Evolutionary conservation across 2,888 invertebrate genomes (phyloP), one percentile per base, ranked within the genome.

Genomic region (Meta bourneti): DNA sequence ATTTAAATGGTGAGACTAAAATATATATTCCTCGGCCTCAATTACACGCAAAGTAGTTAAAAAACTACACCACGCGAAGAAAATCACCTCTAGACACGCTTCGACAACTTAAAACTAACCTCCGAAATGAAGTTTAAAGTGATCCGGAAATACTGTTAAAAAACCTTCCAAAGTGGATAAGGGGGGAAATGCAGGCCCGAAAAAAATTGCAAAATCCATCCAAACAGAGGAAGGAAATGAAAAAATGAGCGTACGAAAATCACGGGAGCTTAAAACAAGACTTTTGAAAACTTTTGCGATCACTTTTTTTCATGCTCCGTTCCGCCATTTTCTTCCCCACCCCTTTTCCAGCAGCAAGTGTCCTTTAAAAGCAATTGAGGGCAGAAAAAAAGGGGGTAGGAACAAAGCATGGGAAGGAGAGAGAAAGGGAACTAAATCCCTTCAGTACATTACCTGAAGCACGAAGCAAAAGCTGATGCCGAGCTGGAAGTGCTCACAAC

Each of bases 401-500:
- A 84, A 84, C 74, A 84, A 72, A 74, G 20, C 11, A 34, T 34
- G 20, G 20, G 72, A 19, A 48, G 49, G 51, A 16, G 7, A 61
- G 51, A 48, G 51, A 16, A 49, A 49, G 51, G 69, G 34, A 71
- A 69, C 20, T 54, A 85, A 86, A 86, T 51, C 69, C 69, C 78
- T 85, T 86, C 85, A 86, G 78, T 86, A 78, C 85, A 78, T 86
- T 86, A 86, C 85, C 77, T 61, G 85, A 75, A 78, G 85, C 69
- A 86, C 61, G 78, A 70, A 51, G 78, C 70, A 86, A 77, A 70
- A 78, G 54, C 75, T 84, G 84, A 74, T 75, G 84, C 48, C 34
- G 48, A 48, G 71, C 77, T 77, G 51, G 52, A 77, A 77, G 77
- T 49, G 72, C 51, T 61, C 61, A 20, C 20, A 82, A 51, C 70